Conservation (phyloP, 2,888 invertebrate species). For the Gnatocerus cornutus region DNA sequence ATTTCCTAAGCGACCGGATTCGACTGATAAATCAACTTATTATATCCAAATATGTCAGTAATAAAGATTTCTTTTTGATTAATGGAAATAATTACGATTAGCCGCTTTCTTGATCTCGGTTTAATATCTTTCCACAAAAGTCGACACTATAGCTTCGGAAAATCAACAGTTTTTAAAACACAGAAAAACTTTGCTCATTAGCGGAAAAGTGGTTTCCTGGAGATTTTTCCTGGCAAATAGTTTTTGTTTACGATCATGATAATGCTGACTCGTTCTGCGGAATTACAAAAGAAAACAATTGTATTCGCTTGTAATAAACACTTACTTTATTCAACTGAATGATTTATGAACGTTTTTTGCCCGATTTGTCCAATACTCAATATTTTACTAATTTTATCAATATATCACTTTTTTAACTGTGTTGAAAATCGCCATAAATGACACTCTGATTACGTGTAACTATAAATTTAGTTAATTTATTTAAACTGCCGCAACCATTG, state of each 20-base stretch:
- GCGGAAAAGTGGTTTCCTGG: conserved; percentile 42
- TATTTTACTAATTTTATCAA: conserved; percentile 9
- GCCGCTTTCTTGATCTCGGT: conserved; percentile 21
- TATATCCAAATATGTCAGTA: conserved; percentile 37
- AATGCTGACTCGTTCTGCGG: conserved; percentile 12
- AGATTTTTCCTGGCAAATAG: conserved; percentile 36
- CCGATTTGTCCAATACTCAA: neutral
- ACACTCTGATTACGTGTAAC: conserved; percentile 3
- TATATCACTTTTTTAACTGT: conserved; percentile 6
- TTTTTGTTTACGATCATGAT: conserved; percentile 39
- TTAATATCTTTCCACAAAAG: neutral
- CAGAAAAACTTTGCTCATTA: conserved; percentile 37
- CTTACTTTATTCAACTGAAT: conserved; percentile 1
- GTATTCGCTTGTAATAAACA: conserved; percentile 15
- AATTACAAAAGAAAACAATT: conserved; percentile 21
- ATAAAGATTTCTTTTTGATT: conserved; percentile 36
- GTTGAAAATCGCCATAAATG: neutral
- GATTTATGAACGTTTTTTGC: neutral
- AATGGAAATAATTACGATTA: conserved; percentile 44
- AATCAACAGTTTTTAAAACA: too few species aligned
- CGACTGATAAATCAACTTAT: conserved; percentile 36
- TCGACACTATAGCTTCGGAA: neutral
- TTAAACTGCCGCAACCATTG: conserved; percentile 11
- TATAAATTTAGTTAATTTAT: conserved; percentile 24
- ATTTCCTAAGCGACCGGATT: conserved; percentile 34